A percentile compares a stretch with the other conserved stretches of the same genome.
These are phyloP conservation scores for Pangasius sanitwongsei DNA, from an alignment of 2,797 vertebrate species.

Conservation along the genomic window DNA sequence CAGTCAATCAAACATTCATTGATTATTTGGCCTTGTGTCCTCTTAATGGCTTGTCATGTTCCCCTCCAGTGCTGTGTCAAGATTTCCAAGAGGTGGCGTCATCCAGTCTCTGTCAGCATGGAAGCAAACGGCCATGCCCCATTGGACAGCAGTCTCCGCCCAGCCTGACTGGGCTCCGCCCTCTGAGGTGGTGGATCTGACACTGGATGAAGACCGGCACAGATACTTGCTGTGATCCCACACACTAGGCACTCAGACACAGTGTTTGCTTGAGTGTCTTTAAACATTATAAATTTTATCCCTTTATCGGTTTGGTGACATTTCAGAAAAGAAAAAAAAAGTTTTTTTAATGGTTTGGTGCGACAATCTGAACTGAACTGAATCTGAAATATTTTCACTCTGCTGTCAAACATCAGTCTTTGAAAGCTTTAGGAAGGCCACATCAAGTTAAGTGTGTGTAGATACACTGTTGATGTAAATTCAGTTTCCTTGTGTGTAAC, in stretches of 20 bases:
- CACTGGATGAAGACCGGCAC: slow-evolving; percentile 93
- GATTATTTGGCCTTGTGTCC: background rate
- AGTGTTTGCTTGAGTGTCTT: slow-evolving; percentile 41
- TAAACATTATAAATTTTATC: slow-evolving; percentile 33
- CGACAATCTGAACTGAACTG: slow-evolving; percentile 4
- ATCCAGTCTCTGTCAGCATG: slow-evolving; percentile 95
- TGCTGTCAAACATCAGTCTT: background rate
- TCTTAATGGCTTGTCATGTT: background rate
- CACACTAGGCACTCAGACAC: slow-evolving; percentile 43
- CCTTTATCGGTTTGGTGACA: slow-evolving; percentile 37
- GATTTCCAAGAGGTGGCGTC: slow-evolving; percentile 88
- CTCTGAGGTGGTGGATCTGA: slow-evolving; percentile 95
- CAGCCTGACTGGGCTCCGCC: slow-evolving; percentile 92
- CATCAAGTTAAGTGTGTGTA: background rate
- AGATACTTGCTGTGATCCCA: slow-evolving; percentile 90
- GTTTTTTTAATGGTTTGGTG: slow-evolving; percentile 5
- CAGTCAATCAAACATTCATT: background rate
- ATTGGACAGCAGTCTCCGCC: slow-evolving; percentile 89
- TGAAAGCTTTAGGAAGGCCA: slow-evolving; percentile 8
- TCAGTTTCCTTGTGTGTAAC: background rate
- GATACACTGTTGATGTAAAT: background rate
- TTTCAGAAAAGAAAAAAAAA: background rate
- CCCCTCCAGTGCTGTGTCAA: slow-evolving; percentile 78
- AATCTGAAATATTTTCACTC: background rate
- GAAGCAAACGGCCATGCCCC: slow-evolving; percentile 85